These are phyloP conservation scores for Zophobas morio DNA, from an alignment of 1,140 invertebrate species.

Conservation along the genomic window DNA sequence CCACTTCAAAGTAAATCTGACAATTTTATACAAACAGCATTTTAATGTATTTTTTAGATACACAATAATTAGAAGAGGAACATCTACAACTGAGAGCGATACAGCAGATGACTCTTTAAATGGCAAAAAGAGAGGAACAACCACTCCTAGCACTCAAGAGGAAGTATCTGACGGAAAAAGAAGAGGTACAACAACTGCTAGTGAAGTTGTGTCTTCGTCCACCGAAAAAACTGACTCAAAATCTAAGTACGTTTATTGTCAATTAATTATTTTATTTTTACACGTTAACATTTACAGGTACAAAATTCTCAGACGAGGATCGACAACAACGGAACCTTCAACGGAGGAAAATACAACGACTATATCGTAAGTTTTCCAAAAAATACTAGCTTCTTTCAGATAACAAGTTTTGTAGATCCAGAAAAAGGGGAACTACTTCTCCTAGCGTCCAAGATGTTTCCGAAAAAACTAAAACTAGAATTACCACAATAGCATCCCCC, in stretches of 20 bases:
- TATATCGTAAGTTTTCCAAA: conserved; percentile 11
- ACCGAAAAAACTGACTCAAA: conserved; percentile 14
- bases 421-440: conserved; percentile 29
- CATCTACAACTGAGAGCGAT: conserved; percentile 24
- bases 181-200: conserved; percentile 52
- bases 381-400: conserved; percentile 10
- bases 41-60: conserved; percentile 34
- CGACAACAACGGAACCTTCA: conserved; percentile 62
- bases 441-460: conserved; percentile 17
- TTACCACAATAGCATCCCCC: not conserved
- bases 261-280: not conserved
- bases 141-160: conserved; percentile 9
- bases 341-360: not conserved
- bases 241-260: not conserved
- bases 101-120: not conserved
- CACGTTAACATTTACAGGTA: conserved; percentile 65
- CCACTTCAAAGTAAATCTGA: conserved; percentile 57
- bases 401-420: conserved; percentile 17
- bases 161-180: conserved; percentile 52
- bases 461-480: conserved; percentile 35
- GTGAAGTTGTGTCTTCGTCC: not conserved
- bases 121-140: conserved; percentile 53
- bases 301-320: conserved; percentile 68
- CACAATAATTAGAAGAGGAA: conserved; percentile 50
- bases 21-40: conserved; percentile 2